Percentiles rank a stretch among this genome's conserved stretches.
Conservation (phyloP, 2,888 invertebrate species). For the Pinctada fucata region DNA sequence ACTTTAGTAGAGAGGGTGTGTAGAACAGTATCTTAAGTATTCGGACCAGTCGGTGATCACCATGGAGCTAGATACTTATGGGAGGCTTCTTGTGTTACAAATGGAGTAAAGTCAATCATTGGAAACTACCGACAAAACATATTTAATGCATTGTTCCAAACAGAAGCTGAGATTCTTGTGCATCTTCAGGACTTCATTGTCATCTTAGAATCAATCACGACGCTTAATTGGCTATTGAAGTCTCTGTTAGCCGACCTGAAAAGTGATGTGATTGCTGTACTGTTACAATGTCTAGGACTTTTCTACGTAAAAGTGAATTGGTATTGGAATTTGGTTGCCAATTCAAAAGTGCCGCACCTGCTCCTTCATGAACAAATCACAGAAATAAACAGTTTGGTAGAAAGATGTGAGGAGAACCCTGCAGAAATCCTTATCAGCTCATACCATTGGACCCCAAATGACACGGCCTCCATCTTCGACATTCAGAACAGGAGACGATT, state of each 20-base stretch:
- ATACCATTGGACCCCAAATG: not conserved
- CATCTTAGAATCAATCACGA: constrained; percentile 29
- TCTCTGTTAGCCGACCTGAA: constrained; percentile 39
- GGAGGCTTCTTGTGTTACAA: constrained; percentile 44
- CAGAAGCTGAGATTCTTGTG: constrained; percentile 32
- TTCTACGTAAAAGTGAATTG: constrained; percentile 42
- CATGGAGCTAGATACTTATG: constrained; percentile 39
- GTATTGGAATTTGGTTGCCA: constrained; percentile 41
- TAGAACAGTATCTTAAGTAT: constrained; percentile 32
- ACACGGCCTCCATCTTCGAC: not conserved
- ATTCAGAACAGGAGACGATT: constrained; percentile 16
- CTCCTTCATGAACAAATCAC: constrained; percentile 32
- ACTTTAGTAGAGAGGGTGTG: constrained; percentile 36
- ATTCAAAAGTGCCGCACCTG: constrained; percentile 35
- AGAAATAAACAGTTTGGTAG: constrained; percentile 16
- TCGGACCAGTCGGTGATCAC: constrained; percentile 44
- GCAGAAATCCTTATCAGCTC: not conserved
- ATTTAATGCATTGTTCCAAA: constrained; percentile 47
- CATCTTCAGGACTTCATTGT: constrained; percentile 36
- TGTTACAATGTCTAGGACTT: constrained; percentile 41
- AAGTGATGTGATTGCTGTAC: constrained; percentile 15
- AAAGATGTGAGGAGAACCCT: constrained; percentile 14
- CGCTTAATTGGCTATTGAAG: constrained; percentile 40
- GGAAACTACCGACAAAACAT: constrained; percentile 47
- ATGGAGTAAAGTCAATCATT: constrained; percentile 41